A percentile compares a stretch with the other conserved stretches of the same genome.
These are phyloP conservation scores for Sycobia sp. DNA, from an alignment of 1,140 invertebrate genomes.

Conservation along the genomic window DNA sequence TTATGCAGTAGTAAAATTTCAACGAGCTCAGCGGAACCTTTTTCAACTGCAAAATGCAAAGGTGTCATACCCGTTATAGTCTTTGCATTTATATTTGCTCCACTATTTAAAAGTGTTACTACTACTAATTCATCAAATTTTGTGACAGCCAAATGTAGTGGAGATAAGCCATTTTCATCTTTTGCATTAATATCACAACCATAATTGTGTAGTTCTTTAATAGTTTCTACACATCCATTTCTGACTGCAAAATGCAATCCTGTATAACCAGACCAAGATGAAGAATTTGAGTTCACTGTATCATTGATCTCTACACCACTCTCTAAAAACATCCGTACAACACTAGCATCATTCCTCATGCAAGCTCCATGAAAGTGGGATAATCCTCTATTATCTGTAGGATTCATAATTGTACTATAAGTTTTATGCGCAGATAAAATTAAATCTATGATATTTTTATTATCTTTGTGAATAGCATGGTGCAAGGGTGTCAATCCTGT, in stretches of 20 bases:
- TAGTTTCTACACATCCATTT: background rate
- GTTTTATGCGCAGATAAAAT: background rate
- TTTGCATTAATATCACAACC: slow-evolving; percentile 12
- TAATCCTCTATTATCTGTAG: background rate
- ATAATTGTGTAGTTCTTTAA: background rate
- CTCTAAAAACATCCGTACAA: background rate
- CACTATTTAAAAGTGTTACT: background rate
- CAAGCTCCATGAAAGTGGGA: slow-evolving; percentile 18
- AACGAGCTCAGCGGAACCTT: slow-evolving; percentile 5
- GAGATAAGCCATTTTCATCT: slow-evolving; percentile 3
- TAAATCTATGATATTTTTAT: background rate
- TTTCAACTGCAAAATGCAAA: slow-evolving; percentile 7
- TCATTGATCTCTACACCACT: background rate
- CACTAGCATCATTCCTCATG: background rate
- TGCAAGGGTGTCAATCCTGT: slow-evolving; percentile 21
- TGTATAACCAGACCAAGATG: background rate
- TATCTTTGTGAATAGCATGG: background rate
- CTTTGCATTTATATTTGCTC: background rate
- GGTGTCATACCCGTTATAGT: background rate
- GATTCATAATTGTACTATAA: background rate
- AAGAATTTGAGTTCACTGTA: background rate
- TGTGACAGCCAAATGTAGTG: slow-evolving; percentile 13
- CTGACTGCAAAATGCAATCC: slow-evolving; percentile 10
- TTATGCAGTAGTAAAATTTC: slow-evolving; percentile 18
- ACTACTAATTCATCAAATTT: no score